Evolutionary conservation across 1,140 invertebrate species (phyloP).

Genomic region (Metaphire vulgaris): DNA sequence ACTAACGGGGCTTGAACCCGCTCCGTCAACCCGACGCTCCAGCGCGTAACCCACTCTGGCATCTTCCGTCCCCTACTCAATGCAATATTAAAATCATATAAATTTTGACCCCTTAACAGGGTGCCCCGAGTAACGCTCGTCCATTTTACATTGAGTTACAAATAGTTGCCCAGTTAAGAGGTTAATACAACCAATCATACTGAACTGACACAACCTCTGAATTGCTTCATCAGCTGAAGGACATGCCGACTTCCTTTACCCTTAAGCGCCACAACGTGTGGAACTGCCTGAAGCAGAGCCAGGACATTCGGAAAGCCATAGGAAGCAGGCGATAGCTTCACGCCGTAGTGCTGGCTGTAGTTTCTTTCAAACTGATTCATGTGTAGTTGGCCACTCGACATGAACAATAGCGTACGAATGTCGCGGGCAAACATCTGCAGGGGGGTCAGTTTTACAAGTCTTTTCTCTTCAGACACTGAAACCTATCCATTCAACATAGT

Average conservation of each 20-base stretch:
- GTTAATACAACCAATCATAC: too few species aligned
- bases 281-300: slow-evolving; percentile 57
- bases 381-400: slow-evolving; percentile 54
- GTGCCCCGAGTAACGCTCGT: too few species aligned
- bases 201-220: slow-evolving; percentile 39
- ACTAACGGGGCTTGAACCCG: too few species aligned
- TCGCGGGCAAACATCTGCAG: slow-evolving; percentile 59
- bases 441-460: slow-evolving; percentile 55
- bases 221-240: slow-evolving; percentile 37
- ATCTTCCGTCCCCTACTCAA: too few species aligned
- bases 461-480: background rate
- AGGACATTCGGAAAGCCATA: slow-evolving; percentile 57
- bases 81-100: too few species aligned
- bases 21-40: too few species aligned
- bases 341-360: slow-evolving; percentile 51
- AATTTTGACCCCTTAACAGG: too few species aligned
- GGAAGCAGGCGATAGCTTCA: slow-evolving; percentile 55
- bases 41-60: too few species aligned
- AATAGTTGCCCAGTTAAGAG: too few species aligned
- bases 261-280: slow-evolving; percentile 55
- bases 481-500: too few species aligned
- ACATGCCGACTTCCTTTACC: slow-evolving; percentile 42
- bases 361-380: slow-evolving; percentile 40
- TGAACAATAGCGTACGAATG: slow-evolving; percentile 57
- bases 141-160: too few species aligned